A percentile compares a stretch with the other conserved stretches of the same genome.
Evolutionary conservation across 2,888 invertebrate species (phyloP).

Genomic region (Troilus luridus): DNA sequence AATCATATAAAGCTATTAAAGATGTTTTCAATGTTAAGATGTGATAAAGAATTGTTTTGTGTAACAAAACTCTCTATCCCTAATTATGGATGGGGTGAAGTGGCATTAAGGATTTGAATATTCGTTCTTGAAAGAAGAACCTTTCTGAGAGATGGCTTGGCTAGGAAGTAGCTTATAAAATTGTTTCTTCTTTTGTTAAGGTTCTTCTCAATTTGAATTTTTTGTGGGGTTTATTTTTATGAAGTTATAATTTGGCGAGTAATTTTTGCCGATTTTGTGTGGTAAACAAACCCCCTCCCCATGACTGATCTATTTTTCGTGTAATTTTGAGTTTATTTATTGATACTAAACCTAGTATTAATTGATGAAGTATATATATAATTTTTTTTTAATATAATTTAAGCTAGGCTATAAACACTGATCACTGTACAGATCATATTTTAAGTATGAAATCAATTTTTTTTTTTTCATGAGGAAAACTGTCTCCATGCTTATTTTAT

Average conservation of each 20-base stretch:
- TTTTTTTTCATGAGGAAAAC: not conserved
- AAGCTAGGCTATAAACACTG: not conserved
- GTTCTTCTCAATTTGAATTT: not conserved
- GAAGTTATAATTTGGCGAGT: not conserved
- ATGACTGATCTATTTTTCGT: constrained; percentile 12
- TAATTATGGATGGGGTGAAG: not conserved
- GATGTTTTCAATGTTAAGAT: not conserved
- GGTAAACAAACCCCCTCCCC: not conserved
- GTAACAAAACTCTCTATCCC: no score
- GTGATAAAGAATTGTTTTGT: no score
- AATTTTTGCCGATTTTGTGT: not conserved
- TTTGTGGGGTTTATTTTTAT: not conserved
- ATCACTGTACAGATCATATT: not conserved
- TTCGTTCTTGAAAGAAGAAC: not conserved
- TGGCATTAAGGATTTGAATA: not conserved
- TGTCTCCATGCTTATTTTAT: constrained; percentile 3
- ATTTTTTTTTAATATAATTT: not conserved
- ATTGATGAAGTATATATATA: not conserved
- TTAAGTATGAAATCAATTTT: not conserved
- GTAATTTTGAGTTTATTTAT: not conserved
- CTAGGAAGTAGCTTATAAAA: not conserved
- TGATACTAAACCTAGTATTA: not conserved
- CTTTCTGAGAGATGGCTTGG: not conserved
- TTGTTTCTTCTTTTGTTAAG: not conserved
- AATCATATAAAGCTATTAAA: not conserved